These are phyloP conservation scores for Notothenia coriiceps DNA, from an alignment of 2,113 vertebrate species.

Conservation along the genomic window DNA sequence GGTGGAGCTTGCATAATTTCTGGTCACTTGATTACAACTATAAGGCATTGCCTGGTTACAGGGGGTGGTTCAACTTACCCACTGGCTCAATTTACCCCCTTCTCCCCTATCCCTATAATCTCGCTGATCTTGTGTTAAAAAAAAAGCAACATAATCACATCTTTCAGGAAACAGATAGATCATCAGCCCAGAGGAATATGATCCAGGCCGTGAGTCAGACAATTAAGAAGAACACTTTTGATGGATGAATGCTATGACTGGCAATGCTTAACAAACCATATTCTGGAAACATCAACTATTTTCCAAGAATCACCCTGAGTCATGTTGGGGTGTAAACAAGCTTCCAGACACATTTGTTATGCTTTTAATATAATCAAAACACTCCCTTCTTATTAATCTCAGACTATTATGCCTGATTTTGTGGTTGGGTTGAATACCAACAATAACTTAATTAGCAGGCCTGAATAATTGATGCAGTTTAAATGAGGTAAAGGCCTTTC, in stretches of 20 bases:
- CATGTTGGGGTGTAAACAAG: not conserved
- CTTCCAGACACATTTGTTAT: not conserved
- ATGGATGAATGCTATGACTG: constrained; percentile 33
- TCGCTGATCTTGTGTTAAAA: constrained; percentile 4
- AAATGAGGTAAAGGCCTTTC: not conserved
- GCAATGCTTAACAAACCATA: constrained; percentile 14
- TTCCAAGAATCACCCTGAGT: constrained; percentile 43
- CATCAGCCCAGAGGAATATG: constrained; percentile 29
- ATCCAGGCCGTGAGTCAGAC: constrained; percentile 47
- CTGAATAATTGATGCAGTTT: not conserved
- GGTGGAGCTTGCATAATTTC: too few species aligned
- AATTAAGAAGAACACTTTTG: not conserved
- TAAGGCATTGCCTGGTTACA: too few species aligned
- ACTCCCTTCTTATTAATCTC: not conserved
- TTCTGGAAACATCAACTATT: constrained; percentile 26
- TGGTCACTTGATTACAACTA: too few species aligned
- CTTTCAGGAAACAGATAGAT: constrained; percentile 22
- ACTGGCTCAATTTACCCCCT: too few species aligned
- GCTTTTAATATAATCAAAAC: not conserved
- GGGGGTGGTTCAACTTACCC: too few species aligned
- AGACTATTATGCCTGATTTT: not conserved
- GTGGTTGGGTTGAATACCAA: not conserved
- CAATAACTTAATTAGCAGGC: not conserved
- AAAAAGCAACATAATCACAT: constrained; percentile 12
- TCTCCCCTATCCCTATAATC: not conserved